Evolutionary conservation across 2,888 invertebrate genomes (phyloP).

Genomic region (Cheilosia pagana): DNA sequence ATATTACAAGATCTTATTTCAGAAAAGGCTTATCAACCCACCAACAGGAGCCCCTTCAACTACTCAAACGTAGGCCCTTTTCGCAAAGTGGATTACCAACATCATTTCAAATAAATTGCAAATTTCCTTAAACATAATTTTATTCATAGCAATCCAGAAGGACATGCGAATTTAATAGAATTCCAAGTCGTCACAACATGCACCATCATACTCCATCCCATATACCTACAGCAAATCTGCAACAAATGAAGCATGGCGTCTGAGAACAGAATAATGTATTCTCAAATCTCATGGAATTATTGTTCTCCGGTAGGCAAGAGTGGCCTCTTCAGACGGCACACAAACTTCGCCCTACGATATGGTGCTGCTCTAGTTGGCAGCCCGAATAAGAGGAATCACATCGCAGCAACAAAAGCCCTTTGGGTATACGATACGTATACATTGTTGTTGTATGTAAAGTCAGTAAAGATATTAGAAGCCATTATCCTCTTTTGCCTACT

Average conservation of each 20-base stretch:
- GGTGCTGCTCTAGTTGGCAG: constrained; percentile 52
- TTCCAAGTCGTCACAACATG: constrained; percentile 9
- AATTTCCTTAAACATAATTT: constrained; percentile 32
- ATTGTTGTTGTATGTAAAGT: constrained; percentile 20
- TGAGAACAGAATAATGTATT: constrained; percentile 21
- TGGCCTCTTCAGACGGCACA: constrained; percentile 63
- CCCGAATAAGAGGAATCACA: constrained; percentile 2
- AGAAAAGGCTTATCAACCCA: no score
- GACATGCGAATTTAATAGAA: constrained; percentile 59
- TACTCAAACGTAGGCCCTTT: constrained; percentile 13
- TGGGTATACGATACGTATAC: neutral
- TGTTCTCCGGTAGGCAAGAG: constrained; percentile 24
- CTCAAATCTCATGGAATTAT: constrained; percentile 30
- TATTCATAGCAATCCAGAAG: constrained; percentile 49
- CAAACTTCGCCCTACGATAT: constrained; percentile 52
- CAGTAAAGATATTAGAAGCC: constrained; percentile 60
- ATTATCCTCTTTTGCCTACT: constrained; percentile 70
- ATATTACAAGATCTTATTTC: no score
- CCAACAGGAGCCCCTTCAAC: constrained; percentile 5
- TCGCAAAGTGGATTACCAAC: constrained; percentile 32
- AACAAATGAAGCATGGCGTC: constrained; percentile 50
- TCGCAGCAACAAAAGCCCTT: neutral
- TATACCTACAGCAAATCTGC: constrained; percentile 48
- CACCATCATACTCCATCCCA: constrained; percentile 1
- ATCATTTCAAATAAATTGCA: constrained; percentile 46